Evolutionary conservation across 1,140 invertebrate genomes (phyloP).

Genomic region (Penaeus japonicus): DNA sequence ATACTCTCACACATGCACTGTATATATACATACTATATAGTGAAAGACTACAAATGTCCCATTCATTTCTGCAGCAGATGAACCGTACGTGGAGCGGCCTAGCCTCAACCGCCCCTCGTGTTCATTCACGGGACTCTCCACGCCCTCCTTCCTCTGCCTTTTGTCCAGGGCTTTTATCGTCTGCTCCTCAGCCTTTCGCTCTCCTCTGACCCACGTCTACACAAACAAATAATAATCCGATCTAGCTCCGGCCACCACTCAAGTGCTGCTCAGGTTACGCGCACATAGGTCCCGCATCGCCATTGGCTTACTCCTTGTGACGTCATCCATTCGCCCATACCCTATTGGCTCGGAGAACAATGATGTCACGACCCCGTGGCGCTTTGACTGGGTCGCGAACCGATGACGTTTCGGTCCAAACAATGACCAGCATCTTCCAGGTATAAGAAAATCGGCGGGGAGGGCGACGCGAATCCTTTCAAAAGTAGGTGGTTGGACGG

Average conservation of each 20-base stretch:
- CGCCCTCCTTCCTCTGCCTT: slow-evolving; percentile 11
- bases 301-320: slow-evolving; percentile 30
- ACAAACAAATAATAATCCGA: slow-evolving; percentile 50
- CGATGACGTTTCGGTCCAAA: background rate
- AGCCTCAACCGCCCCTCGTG: background rate
- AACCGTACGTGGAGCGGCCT: too few relatives aligned
- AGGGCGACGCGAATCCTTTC: background rate
- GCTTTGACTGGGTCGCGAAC: background rate
- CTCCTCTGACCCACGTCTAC: slow-evolving; percentile 29
- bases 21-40: too few relatives aligned
- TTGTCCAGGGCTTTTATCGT: slow-evolving; percentile 34
- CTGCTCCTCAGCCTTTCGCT: slow-evolving; percentile 19
- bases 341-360: background rate
- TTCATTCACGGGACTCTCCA: background rate
- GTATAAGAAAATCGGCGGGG: background rate
- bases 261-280: slow-evolving; percentile 43
- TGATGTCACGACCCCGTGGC: too few relatives aligned
- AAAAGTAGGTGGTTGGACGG: background rate
- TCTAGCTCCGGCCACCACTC: slow-evolving; percentile 22
- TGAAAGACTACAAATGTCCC: too few relatives aligned
- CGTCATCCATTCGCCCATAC: background rate
- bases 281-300: slow-evolving; percentile 25
- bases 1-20: too few relatives aligned
- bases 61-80: too few relatives aligned
- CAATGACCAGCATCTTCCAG: background rate